phyloP scores from a whole-genome alignment of 2,797 vertebrate genomes.

The Steatocranus sp. region DNA sequence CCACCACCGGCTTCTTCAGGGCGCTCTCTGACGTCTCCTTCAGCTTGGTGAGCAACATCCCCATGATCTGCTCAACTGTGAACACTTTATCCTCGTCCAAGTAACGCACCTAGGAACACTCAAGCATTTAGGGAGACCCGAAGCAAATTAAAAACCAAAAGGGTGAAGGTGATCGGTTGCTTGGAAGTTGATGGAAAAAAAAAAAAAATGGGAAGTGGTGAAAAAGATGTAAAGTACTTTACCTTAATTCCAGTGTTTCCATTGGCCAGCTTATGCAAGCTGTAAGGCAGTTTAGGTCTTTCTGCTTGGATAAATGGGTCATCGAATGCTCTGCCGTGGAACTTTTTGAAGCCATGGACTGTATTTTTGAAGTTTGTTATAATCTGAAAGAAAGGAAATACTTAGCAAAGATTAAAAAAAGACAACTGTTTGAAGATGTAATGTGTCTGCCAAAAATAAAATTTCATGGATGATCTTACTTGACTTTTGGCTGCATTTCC shows the following conservation, averaged over 20 bases:
- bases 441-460: background rate
- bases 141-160: background rate
- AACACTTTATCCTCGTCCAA: conserved; percentile 95
- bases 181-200: background rate
- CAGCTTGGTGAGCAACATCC: conserved; percentile 94
- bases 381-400: conserved; percentile 67
- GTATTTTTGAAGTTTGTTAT: conserved; percentile 93
- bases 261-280: conserved; percentile 86
- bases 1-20: conserved; percentile 94
- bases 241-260: conserved; percentile 90
- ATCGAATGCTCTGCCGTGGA: conserved; percentile 88
- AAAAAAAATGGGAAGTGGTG: background rate
- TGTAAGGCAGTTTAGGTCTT: conserved; percentile 85
- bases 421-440: background rate
- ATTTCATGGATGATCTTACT: conserved; percentile 60
- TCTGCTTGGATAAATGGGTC: conserved; percentile 88
- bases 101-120: conserved; percentile 83
- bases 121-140: background rate
- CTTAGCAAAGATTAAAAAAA: background rate
- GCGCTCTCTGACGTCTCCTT: conserved; percentile 93
- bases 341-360: conserved; percentile 91
- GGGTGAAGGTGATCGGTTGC: background rate
- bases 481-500: conserved; percentile 95
- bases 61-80: conserved; percentile 91
- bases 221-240: background rate